phyloP scores from a whole-genome alignment of 2,797 vertebrate species.

The Petrocephalus sullivani region DNA sequence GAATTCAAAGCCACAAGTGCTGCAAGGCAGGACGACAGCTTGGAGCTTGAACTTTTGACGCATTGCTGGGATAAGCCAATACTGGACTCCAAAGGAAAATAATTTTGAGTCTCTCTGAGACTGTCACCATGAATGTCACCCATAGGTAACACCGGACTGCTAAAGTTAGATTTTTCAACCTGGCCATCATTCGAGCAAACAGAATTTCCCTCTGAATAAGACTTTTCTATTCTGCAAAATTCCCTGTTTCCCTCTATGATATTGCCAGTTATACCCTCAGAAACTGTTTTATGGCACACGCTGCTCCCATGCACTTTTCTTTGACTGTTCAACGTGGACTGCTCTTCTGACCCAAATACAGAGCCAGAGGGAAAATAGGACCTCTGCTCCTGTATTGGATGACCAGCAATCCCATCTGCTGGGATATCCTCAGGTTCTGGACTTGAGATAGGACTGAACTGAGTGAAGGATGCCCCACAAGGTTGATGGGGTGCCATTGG shows the following conservation, averaged over 20 bases:
- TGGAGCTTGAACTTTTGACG: conserved; percentile 73
- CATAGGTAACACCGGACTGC: conserved; percentile 50
- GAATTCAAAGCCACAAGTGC: conserved; percentile 83
- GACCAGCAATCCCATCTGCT: conserved; percentile 58
- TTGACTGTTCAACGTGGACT: conserved; percentile 62
- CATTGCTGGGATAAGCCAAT: conserved; percentile 56
- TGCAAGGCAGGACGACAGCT: conserved; percentile 86
- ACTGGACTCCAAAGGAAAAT: conserved; percentile 44
- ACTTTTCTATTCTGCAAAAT: conserved; percentile 47
- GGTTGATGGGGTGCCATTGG: conserved; percentile 61
- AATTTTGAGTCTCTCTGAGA: conserved; percentile 53
- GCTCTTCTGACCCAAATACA: conserved; percentile 58
- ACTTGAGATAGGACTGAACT: conserved; percentile 88
- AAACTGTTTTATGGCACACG: conserved; percentile 69
- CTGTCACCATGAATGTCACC: conserved; percentile 53
- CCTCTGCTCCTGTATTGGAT: conserved; percentile 64
- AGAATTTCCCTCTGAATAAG: conserved; percentile 42
- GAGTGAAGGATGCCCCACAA: conserved; percentile 71
- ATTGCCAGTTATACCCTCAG: conserved; percentile 57
- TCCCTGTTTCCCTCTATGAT: conserved; percentile 39
- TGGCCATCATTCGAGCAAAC: conserved; percentile 49
- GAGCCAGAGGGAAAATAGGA: conserved; percentile 66
- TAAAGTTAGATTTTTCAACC: conserved; percentile 50
- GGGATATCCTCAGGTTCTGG: conserved; percentile 74
- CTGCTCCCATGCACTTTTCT: conserved; percentile 57